A percentile compares a stretch with the other conserved stretches of the same genome.
phyloP scores from a whole-genome alignment of 1,140 invertebrate genomes.

The Olivierus martensii region DNA sequence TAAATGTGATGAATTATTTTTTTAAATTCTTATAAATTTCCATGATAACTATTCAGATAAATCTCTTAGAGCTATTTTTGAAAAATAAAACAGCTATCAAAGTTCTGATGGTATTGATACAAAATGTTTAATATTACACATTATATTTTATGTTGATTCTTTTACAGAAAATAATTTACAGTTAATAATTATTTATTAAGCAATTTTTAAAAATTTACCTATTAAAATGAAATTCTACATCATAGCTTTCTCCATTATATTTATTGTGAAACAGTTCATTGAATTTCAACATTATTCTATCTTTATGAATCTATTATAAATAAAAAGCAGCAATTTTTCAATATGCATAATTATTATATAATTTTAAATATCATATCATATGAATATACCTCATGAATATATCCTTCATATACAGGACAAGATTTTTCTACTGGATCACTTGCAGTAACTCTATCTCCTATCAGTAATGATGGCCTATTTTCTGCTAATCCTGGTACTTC shows the following conservation, averaged over 20 bases:
- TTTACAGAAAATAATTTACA: too few species aligned
- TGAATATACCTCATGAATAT: constrained; percentile 57
- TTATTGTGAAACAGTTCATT: constrained; percentile 47
- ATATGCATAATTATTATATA: background rate
- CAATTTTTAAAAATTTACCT: too few species aligned
- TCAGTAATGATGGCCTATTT: constrained; percentile 63
- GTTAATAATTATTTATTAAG: too few species aligned
- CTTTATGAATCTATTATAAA: constrained; percentile 24
- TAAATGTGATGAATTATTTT: too few species aligned
- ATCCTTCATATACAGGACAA: constrained; percentile 50
- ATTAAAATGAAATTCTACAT: constrained; percentile 43
- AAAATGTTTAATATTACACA: too few species aligned
- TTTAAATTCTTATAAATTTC: too few species aligned
- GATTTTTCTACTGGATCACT: constrained; percentile 24
- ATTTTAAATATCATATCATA: constrained; percentile 9
- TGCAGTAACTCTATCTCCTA: constrained; percentile 57
- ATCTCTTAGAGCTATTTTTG: too few species aligned
- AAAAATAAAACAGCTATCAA: too few species aligned
- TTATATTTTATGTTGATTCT: too few species aligned
- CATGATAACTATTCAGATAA: too few species aligned
- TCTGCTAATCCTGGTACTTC: constrained; percentile 66
- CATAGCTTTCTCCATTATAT: constrained; percentile 49
- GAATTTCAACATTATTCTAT: constrained; percentile 56
- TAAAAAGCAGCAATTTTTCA: background rate
- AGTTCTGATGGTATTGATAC: too few species aligned